Evolutionary conservation across 2,888 invertebrate species (phyloP).

Genomic region (Tineola bisselliella): DNA sequence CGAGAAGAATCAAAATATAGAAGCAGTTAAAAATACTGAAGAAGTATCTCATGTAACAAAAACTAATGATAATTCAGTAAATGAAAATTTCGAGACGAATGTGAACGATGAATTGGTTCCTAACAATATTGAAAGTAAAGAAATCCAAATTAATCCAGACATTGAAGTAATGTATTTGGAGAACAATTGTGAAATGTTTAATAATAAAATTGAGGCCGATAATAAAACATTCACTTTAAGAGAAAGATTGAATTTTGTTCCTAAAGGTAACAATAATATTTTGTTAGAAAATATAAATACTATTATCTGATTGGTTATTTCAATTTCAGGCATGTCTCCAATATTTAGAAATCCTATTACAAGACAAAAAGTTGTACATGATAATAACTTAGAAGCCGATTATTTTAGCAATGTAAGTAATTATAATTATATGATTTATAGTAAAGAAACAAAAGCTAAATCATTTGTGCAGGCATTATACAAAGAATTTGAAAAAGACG

Average conservation of each 20-base stretch:
- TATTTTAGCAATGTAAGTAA: slow-evolving; percentile 44
- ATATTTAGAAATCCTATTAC: slow-evolving; percentile 45
- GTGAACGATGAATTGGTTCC: neutral
- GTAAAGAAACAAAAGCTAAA: neutral
- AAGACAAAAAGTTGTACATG: slow-evolving; percentile 24
- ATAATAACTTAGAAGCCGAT: slow-evolving; percentile 26
- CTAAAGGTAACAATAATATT: slow-evolving; percentile 54
- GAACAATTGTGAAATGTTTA: slow-evolving; percentile 20
- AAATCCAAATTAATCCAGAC: neutral
- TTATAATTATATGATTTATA: neutral
- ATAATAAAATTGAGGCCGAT: slow-evolving; percentile 21
- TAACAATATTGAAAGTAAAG: neutral
- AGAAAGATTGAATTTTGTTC: slow-evolving; percentile 58
- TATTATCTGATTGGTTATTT: slow-evolving; percentile 8
- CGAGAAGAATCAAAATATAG: neutral
- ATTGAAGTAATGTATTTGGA: slow-evolving; percentile 18
- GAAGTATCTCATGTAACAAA: neutral
- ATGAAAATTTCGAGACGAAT: neutral
- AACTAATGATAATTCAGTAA: neutral
- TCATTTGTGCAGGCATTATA: slow-evolving; percentile 39
- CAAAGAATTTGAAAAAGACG: slow-evolving; percentile 48
- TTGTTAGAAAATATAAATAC: no score
- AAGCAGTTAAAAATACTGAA: neutral
- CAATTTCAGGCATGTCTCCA: slow-evolving; percentile 58
- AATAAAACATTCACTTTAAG: slow-evolving; percentile 38